Evolutionary conservation across 1,140 invertebrate species (phyloP), one percentile per base, ranked within the genome.

Genomic region (Eubasilissa regina): DNA sequence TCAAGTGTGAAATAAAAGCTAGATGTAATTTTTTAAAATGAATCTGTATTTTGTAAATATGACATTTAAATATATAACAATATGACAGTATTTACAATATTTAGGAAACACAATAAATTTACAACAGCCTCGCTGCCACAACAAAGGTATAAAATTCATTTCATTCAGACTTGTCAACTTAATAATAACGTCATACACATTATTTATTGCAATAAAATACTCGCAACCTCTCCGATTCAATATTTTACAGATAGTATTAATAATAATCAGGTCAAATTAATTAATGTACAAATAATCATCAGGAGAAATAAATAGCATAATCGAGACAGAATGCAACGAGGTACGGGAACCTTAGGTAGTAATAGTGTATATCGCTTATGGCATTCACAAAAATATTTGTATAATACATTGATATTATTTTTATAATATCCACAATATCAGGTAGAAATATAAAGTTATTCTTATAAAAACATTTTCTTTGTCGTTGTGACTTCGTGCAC

Each of bases 41-140:
- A 56, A 62, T 80, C 55, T 81, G 75, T 81, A 81, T 77, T 81
- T 75, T 75, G 74, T 75, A 75, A 73, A 78, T 78, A 66, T 68
- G 80, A 78, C 55, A 78, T 80, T 77, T 75, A 75, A 75, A 75
- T 75, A 75, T 80, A 77, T 78, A 81, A 81, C 77, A 81, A 81
- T 78, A 75, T 81, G 72, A 78, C 64, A 78, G 60, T 81, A 81
- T 81, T 81, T 81, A 81, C 80, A 81, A 77, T 60, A 64, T 21
- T 75, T 81, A 75, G 80, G 72, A 81, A 81, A 81, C 76, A 78
- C 51, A 78, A 68, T 77, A 47, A 77, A 66, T 55, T 47, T 48
- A 75, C 58, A 70, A 80, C 77, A 80, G 66, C 47, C 19, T 77
- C 53, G 64, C 66, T 80, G 73, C 64, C 75, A 81, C 74, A 78